A percentile compares a stretch with the other conserved stretches of the same genome.
These are phyloP conservation scores for Melolontha melolontha DNA, from an alignment of 2,888 invertebrate genomes.

Conservation along the genomic window DNA sequence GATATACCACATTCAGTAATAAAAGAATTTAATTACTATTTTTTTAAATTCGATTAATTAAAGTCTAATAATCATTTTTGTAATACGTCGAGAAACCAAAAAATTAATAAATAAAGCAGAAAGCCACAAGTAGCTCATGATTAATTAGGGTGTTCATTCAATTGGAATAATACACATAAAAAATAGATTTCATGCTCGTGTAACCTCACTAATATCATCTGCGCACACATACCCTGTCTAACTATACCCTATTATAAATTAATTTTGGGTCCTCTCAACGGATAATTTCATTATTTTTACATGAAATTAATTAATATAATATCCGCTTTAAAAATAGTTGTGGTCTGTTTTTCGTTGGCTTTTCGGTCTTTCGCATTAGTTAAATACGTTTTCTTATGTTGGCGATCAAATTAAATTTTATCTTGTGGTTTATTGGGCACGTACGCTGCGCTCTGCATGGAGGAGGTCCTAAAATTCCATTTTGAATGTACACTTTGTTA, in stretches of 20 bases:
- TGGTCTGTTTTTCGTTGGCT: constrained; percentile 14
- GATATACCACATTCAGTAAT: too few species aligned
- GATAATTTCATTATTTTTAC: background rate
- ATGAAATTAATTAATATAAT: constrained; percentile 10
- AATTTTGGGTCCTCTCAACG: background rate
- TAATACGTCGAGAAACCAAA: background rate
- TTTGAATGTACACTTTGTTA: constrained; percentile 26
- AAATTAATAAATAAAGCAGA: background rate
- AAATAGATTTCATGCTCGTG: constrained; percentile 12
- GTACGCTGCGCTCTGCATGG: constrained; percentile 7
- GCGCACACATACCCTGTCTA: background rate
- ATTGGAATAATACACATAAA: constrained; percentile 9
- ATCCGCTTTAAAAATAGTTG: constrained; percentile 12
- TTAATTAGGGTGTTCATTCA: constrained; percentile 21
- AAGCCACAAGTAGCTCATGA: constrained; percentile 3
- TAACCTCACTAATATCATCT: constrained; percentile 3
- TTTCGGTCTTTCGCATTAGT: background rate
- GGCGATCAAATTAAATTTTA: constrained; percentile 33
- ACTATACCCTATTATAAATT: constrained; percentile 14
- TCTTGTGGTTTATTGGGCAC: constrained; percentile 34
- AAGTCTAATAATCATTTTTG: background rate
- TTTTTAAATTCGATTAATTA: too few species aligned
- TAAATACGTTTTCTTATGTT: constrained; percentile 18
- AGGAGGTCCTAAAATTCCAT: constrained; percentile 8
- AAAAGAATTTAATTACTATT: too few species aligned